Conservation (phyloP, 2,797 vertebrate genomes). For the Craterocephalus amniculus region DNA sequence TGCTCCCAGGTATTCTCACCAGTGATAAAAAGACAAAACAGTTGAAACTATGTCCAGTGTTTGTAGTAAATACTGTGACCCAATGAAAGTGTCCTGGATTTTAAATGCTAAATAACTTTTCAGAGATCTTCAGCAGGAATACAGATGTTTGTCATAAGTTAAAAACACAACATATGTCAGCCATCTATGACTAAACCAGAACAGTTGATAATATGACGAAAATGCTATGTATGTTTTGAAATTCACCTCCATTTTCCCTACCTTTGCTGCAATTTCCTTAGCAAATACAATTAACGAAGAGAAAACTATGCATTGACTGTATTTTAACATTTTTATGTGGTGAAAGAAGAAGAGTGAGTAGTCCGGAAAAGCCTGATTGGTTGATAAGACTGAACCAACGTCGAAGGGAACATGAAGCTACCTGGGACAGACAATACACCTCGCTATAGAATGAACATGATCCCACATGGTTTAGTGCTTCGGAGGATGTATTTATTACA, state of each 20-base stretch:
- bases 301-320: not conserved
- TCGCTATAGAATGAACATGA: constrained; percentile 67
- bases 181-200: not conserved
- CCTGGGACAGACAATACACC: constrained; percentile 59
- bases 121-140: no score
- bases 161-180: no score
- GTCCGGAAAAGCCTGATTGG: constrained; percentile 24
- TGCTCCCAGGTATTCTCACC: not conserved
- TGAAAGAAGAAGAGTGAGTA: constrained; percentile 19
- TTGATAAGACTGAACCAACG: constrained; percentile 35
- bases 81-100: no score
- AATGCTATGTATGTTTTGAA: no score
- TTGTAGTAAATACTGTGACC: no score
- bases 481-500: constrained; percentile 39
- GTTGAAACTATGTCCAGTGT: not conserved
- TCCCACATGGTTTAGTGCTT: constrained; percentile 20
- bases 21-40: not conserved
- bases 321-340: not conserved
- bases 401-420: constrained; percentile 59
- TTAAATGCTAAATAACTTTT: no score
- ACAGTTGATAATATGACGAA: not conserved
- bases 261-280: no score
- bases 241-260: not conserved
- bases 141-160: no score
- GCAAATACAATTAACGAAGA: not conserved